Base-by-base conservation (phyloP, 1,140 invertebrate genomes). In the Saccostrea echinata region DNA sequence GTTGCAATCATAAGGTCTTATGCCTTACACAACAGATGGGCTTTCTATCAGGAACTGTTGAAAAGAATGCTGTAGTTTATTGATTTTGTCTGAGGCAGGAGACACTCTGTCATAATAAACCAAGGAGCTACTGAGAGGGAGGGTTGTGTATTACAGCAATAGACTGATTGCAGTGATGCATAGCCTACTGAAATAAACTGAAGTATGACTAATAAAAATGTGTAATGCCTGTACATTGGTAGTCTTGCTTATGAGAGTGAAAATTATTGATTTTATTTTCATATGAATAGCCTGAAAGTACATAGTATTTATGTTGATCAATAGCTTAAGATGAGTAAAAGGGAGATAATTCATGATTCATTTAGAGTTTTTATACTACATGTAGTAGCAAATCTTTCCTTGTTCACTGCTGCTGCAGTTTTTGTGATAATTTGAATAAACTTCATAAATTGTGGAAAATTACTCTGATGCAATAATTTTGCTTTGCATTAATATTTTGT, bases 1-100 rank as follows among this genome's bases (percentile, higher is more conserved):
- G 68, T 76, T 76, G 24, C 68, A 27, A 16, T 61, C 18, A 21
- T 43, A n/a, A 9, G 43, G 43, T 9, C 43, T 43, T 21, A 64
- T n/a, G 18, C 24, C 68, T 76, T 33, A 13, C 68, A 76, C 68
- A 76, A 76, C 27, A 30, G 68, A 76, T 76, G 68, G 68, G 21
- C 43, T 43, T 64, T 24, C 4, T 64, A 24, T 64, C 57, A 64
- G 68, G 30, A 27, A 27, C 16, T 76, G 30, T 76, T 16, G 68
- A 30, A 76, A 30, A 76, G 27, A 76, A 76, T 30, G 68, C 24
- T 30, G 68, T 16, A 27, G 27, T 76, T 76, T 76, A 76, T 76
- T 76, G 68, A 76, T 76, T 76, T 76, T 76, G 68, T 76, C 68
- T 76, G 68, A 4, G 27, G 68, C 68, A 16, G 68, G 68, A 76